Evolutionary conservation across 2,113 vertebrate genomes (phyloP).

Genomic region (Psophia crepitans): DNA sequence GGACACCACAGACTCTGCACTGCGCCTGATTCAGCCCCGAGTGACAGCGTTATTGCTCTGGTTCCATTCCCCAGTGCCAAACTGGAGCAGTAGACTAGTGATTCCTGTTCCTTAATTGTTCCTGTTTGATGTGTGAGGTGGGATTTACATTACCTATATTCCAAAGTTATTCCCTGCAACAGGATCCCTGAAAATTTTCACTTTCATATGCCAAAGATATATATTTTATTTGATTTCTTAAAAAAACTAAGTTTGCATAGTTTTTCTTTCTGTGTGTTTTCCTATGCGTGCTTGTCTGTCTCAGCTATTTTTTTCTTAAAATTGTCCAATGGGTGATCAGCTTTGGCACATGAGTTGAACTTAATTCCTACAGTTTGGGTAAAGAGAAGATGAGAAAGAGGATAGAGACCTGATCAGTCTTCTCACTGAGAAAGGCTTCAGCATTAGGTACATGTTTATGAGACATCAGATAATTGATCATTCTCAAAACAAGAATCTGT

Average conservation of each 20-base stretch:
- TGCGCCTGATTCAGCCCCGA: rapidly evolving
- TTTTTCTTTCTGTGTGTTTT: background rate
- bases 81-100: background rate
- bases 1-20: background rate
- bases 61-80: background rate
- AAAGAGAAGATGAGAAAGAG: background rate
- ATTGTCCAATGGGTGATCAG: background rate
- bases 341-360: background rate
- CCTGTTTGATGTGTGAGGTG: background rate
- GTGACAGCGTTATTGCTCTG: background rate
- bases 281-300: background rate
- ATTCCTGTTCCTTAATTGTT: rapidly evolving
- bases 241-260: background rate
- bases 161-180: background rate
- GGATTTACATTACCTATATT: background rate
- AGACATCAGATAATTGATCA: background rate
- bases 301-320: background rate
- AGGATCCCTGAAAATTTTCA: background rate
- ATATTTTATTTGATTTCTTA: background rate
- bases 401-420: background rate
- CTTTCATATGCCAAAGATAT: background rate
- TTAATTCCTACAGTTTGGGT: background rate
- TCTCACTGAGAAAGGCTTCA: background rate
- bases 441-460: background rate
- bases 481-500: background rate